phyloP scores from a whole-genome alignment of 2,797 vertebrate genomes.

The Macropodus opercularis region DNA sequence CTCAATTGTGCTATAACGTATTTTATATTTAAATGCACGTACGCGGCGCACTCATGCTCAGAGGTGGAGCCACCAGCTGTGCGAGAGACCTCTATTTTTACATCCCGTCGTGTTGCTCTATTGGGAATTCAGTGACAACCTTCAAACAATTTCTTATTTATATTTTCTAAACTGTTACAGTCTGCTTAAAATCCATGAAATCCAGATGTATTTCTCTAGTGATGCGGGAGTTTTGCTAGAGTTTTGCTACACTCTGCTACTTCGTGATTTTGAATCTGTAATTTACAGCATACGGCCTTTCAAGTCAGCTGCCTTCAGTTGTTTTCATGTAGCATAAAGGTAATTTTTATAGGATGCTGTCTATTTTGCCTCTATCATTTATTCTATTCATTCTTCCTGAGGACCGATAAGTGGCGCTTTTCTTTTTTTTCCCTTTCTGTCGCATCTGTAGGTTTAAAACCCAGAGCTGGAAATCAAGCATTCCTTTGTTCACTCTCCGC shows the following conservation, averaged over 20 bases:
- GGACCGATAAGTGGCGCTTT: slow-evolving; percentile 51
- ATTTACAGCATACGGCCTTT: slow-evolving; percentile 65
- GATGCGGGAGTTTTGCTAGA: slow-evolving; percentile 54
- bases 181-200: slow-evolving; percentile 7
- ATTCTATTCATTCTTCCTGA: slow-evolving; percentile 60
- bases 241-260: slow-evolving; percentile 41
- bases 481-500: slow-evolving; percentile 70
- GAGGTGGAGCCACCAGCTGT: slow-evolving; percentile 34
- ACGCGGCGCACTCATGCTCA: slow-evolving; percentile 38
- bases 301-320: slow-evolving; percentile 55
- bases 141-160: slow-evolving; percentile 3
- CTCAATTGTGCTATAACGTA: slow-evolving; percentile 26
- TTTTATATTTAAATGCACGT: slow-evolving; percentile 43
- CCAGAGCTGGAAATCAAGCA: slow-evolving; percentile 60
- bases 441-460: slow-evolving; percentile 61
- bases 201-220: slow-evolving; percentile 45
- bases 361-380: slow-evolving; percentile 44
- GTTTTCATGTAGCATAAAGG: slow-evolving; percentile 39
- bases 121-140: slow-evolving; percentile 23
- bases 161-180: not conserved
- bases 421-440: slow-evolving; percentile 34
- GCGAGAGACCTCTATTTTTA: slow-evolving; percentile 29
- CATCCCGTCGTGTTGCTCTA: slow-evolving; percentile 18
- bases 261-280: slow-evolving; percentile 57
- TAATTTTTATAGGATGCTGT: slow-evolving; percentile 50